A percentile compares a stretch with the other conserved stretches of the same genome.
Conservation (phyloP, 2,797 vertebrate genomes). For the Lithobates sylvaticus region DNA sequence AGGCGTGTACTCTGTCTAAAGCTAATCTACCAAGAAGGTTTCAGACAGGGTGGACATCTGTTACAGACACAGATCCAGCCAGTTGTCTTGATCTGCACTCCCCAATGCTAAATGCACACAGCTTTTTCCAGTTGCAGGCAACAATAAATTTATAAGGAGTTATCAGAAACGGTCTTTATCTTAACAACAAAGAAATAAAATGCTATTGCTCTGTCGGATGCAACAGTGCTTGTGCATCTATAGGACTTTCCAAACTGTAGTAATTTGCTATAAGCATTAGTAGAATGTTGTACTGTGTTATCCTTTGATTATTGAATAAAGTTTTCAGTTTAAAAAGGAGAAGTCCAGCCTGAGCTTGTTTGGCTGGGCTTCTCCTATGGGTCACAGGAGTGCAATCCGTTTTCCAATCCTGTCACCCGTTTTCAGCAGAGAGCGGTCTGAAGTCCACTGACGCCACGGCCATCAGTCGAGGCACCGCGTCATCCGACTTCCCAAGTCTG, state of each 20-base stretch:
- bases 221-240: neutral
- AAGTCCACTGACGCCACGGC: no score
- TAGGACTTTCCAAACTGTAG: neutral
- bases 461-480: no score
- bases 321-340: no score
- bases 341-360: no score
- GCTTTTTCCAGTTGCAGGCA: neutral
- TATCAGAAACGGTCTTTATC: neutral
- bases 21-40: slow-evolving; percentile 53
- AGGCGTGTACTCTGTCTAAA: slow-evolving; percentile 30
- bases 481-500: no score
- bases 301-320: no score
- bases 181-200: neutral
- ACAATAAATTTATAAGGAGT: neutral
- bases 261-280: no score
- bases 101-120: slow-evolving; percentile 1
- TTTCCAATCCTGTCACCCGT: no score
- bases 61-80: slow-evolving; percentile 35
- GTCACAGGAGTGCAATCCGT: no score
- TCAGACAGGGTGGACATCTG: slow-evolving; percentile 52
- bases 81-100: slow-evolving; percentile 6
- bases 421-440: no score
- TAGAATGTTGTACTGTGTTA: no score
- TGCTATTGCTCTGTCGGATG: neutral
- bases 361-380: no score